phyloP scores from a whole-genome alignment of 23 tunicate species.

The Phallusia fumigata region DNA sequence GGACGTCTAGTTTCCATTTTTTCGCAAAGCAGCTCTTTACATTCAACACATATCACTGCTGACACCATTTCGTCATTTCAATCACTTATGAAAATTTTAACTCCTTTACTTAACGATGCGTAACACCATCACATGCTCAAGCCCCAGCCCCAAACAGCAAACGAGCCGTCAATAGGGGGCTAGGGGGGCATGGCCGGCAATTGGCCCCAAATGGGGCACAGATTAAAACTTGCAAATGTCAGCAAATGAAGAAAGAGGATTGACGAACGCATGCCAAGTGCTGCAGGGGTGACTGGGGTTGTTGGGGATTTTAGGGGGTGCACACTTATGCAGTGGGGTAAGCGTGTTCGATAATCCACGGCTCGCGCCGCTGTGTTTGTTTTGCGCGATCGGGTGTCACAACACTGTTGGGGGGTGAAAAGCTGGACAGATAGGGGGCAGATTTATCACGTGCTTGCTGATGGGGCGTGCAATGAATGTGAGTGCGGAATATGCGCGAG shows the following conservation, averaged over 20 bases:
- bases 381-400: background rate
- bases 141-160: too few species aligned
- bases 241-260: background rate
- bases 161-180: background rate
- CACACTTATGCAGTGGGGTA: background rate
- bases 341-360: conserved; percentile 1
- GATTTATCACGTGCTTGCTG: background rate
- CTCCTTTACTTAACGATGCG: too few species aligned
- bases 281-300: background rate
- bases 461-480: background rate
- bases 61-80: too few species aligned
- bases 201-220: background rate
- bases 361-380: conserved; percentile 7
- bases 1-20: too few species aligned
- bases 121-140: too few species aligned
- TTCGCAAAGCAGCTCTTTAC: too few species aligned
- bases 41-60: too few species aligned
- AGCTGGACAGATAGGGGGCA: background rate
- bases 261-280: background rate
- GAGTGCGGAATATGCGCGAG: too few species aligned
- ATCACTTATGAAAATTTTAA: too few species aligned
- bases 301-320: background rate
- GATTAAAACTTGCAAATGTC: background rate
- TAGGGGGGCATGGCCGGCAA: background rate
- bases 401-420: background rate